phyloP scores from a whole-genome alignment of 2,888 invertebrate species.

The Phlogophora meticulosa region DNA sequence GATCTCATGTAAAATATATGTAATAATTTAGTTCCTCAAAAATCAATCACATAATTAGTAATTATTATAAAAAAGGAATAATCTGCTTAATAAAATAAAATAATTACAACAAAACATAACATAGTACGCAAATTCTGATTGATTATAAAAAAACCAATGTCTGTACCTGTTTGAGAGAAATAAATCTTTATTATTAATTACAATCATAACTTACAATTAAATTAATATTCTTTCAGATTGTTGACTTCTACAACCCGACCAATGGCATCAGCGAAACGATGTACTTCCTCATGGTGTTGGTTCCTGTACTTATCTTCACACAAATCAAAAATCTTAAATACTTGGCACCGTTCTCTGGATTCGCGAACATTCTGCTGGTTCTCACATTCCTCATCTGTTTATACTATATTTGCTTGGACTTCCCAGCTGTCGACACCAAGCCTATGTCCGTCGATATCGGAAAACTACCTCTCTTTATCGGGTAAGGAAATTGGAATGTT shows the following conservation, averaged over 20 bases:
- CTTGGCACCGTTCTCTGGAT: conserved; percentile 96
- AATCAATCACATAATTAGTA: too few relatives aligned
- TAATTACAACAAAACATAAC: too few relatives aligned
- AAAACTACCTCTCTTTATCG: conserved; percentile 96
- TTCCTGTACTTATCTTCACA: conserved; percentile 84
- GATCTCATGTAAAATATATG: too few relatives aligned
- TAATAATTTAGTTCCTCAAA: too few relatives aligned
- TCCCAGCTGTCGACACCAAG: conserved; percentile 84
- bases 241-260: conserved; percentile 72
- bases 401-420: conserved; percentile 94
- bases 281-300: conserved; percentile 84
- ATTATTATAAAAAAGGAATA: too few relatives aligned
- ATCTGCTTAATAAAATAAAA: too few relatives aligned
- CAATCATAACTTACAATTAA: not conserved
- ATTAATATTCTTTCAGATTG: conserved; percentile 78
- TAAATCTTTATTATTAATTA: too few relatives aligned
- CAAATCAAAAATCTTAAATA: conserved; percentile 94
- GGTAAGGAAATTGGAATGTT: conserved; percentile 76
- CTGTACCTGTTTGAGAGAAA: too few relatives aligned
- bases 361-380: conserved; percentile 96
- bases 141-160: too few relatives aligned
- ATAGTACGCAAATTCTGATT: too few relatives aligned
- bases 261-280: conserved; percentile 73
- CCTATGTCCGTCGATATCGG: conserved; percentile 90
- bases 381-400: conserved; percentile 95